Evolutionary conservation across 2,113 vertebrate genomes (phyloP), one percentile per base, ranked within the genome.

Genomic region (Meleagris gallopavo): DNA sequence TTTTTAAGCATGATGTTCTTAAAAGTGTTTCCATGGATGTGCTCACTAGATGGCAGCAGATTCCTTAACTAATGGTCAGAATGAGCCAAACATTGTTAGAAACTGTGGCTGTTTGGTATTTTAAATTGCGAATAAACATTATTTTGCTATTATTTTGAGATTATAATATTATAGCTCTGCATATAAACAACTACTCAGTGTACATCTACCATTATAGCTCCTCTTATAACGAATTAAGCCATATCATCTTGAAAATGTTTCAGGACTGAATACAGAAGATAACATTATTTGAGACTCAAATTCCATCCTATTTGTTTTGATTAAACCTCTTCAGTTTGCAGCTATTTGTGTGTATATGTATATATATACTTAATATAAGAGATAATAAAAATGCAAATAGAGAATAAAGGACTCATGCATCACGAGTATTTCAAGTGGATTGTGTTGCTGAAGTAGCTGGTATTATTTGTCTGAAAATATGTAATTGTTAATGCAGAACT

Each of bases 1-100:
- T 57, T 21, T 75, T 24, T 16, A 21, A 64, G 57, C 22, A 60
- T 65, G 30, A 19, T 30, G 8, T 62, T 82, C 40, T 87, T 41
- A 76, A 73, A 36, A 45, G 21, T 30, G 82, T 86, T 88, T 78
- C 40, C 72, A 93, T 62, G 13, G 40, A 19, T 86, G 9, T 61
- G 54, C 86, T 94, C 97, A 86, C 96, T 97, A 97, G 97, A 69
- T 96, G 96, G 97, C 97, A 94, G 96, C 94, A 97, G 62, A 66
- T 95, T 89, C 78, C 72, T 58, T 93, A 86, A 88, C 66, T 84
- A 87, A 87, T 69, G 36, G 10, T 73, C 45, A 66, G 64, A 90
- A 45, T 38, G 55, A 83, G 38, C 21, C 29, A 48, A 77, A 13
- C 32, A 13, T 86, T 38, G 25, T 62, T 62, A 45, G 41, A 70